Percentiles rank a stretch among this genome's conserved stretches.
phyloP scores from a whole-genome alignment of 2,888 invertebrate species.

The Homarus gammarus region DNA sequence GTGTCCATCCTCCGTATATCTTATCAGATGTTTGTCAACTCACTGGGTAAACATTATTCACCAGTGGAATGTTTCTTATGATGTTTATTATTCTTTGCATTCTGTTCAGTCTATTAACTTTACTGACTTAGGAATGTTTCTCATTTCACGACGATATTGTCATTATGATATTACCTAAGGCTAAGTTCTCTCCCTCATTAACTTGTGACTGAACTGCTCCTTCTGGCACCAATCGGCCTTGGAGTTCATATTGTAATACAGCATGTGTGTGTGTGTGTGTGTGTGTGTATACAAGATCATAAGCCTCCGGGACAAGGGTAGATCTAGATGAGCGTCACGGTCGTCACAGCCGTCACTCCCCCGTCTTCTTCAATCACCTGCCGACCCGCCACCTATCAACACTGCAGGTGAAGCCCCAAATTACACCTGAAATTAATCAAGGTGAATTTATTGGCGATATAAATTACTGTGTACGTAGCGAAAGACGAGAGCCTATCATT shows the following conservation, averaged over 20 bases:
- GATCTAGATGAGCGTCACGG: background rate
- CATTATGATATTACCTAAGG: no score
- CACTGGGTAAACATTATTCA: no score
- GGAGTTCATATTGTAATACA: background rate
- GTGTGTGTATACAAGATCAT: background rate
- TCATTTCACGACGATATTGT: no score
- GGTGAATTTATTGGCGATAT: slow-evolving; percentile 64
- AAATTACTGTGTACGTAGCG: slow-evolving; percentile 67
- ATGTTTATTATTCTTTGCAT: no score
- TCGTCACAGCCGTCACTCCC: background rate
- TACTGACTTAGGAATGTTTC: no score
- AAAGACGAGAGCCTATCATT: slow-evolving; percentile 67
- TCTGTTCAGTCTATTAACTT: no score
- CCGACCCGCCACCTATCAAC: slow-evolving; percentile 58
- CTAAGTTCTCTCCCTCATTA: no score
- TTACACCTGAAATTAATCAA: slow-evolving; percentile 66
- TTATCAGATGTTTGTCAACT: no score
- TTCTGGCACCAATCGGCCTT: background rate
- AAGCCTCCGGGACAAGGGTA: no score
- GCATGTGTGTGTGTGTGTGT: background rate
- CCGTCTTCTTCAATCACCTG: slow-evolving; percentile 59
- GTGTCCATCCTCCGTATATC: no score
- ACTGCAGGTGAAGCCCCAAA: slow-evolving; percentile 57
- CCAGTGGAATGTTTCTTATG: no score
- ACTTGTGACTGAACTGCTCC: no score